Evolutionary conservation across 1,140 invertebrate species (phyloP), one percentile per base, ranked within the genome.

Genomic region (Nomia melanderi): DNA sequence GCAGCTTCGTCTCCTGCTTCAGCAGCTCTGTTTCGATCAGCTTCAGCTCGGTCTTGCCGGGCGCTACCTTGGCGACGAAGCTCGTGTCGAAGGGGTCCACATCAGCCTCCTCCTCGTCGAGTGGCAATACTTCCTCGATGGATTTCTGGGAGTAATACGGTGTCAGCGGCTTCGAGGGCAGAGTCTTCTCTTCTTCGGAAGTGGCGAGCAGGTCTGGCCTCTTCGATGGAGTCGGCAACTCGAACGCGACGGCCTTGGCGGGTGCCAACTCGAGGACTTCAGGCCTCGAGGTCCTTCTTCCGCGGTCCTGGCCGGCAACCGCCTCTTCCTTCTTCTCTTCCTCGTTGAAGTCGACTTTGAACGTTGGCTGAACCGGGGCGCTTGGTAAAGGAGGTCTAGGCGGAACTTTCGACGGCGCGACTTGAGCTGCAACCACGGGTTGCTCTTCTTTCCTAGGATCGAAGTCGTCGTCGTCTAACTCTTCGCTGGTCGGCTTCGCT

Each of bases 61-160:
- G 96, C 54, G 94, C 90, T 17, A 95, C 94, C 78, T 95, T 94
- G 25, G 93, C 92, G 17, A 96, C 95, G 83, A 95, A 95, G 3
- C 96, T 97, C 0, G 97, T 97, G 88, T 97, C 96, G 87, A 97
- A 97, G 0, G 96, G 96, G 92, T 97, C 96, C 64, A 94, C 89
- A 66, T 94, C 93, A 20, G 87, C 77, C 44, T 93, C 90, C 14
- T 82, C 83, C 2, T 93, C 88, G 41, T 89, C 91, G 3, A 89
- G 87, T 8, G 94, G 92, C 17, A 91, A 56, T 17, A 63, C 17
- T 14, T 91, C 90, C 36, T 92, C 91, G 8, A 92, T 59, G 1
- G 90, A 90, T 29, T 91, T 92, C 50, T 87, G 94, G 90, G 87
- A 94, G 86, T 96, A 96, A 81, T 96, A 96, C 0, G 96, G 96